Percentiles rank a stretch among this genome's conserved stretches.
Conservation (phyloP, 2,888 invertebrate species). For the Yponomeuta sedellus region DNA sequence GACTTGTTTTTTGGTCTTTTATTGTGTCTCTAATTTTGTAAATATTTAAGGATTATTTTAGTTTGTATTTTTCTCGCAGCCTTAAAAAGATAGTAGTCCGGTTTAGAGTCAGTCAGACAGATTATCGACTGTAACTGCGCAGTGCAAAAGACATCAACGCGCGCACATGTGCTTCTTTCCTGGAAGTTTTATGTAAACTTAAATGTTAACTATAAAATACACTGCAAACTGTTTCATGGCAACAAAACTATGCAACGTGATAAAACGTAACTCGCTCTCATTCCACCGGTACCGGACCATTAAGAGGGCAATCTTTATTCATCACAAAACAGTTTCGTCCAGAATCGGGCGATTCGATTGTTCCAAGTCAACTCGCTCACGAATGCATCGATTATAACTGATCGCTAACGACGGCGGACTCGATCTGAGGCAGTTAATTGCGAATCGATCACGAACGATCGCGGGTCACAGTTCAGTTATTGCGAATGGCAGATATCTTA, state of each 20-base stretch:
- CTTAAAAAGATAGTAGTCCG: background rate
- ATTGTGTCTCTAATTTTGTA: too few species aligned
- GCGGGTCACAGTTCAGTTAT: slow-evolving; percentile 30
- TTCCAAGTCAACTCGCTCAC: slow-evolving; percentile 1
- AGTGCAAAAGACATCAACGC: slow-evolving; percentile 32
- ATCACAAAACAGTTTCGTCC: background rate
- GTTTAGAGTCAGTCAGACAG: background rate
- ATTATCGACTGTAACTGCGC: background rate
- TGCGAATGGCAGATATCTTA: slow-evolving; percentile 14
- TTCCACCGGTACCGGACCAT: background rate
- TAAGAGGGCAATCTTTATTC: slow-evolving; percentile 3
- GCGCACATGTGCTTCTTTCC: slow-evolving; percentile 16
- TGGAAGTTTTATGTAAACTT: background rate
- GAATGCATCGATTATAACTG: slow-evolving; percentile 13
- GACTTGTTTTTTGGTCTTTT: too few species aligned
- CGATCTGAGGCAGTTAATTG: slow-evolving; percentile 37
- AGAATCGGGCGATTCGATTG: background rate
- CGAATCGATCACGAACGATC: slow-evolving; percentile 38
- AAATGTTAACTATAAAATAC: too few species aligned
- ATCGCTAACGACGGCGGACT: slow-evolving; percentile 10
- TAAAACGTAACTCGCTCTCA: background rate
- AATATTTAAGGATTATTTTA: too few species aligned
- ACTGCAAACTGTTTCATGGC: too few species aligned
- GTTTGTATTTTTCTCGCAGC: too few species aligned
- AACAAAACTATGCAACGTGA: background rate